A percentile compares a stretch with the other conserved stretches of the same genome.
phyloP scores from a whole-genome alignment of 2,113 vertebrate species.

The Spermophilus dauricus region DNA sequence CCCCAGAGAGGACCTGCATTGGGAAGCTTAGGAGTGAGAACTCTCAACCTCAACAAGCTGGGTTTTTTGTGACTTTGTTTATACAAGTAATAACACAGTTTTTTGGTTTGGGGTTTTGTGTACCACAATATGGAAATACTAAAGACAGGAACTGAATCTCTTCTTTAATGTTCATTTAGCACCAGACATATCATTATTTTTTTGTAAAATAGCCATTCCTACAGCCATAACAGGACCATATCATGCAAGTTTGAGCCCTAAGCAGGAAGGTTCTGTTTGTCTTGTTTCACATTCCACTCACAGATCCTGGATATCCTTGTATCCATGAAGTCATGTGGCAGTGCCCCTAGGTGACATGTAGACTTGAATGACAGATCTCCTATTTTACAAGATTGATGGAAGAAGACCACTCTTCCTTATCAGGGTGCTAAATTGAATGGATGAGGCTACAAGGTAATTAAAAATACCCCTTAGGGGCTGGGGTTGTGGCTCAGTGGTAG shows the following conservation, averaged over 20 bases:
- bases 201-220: not conserved
- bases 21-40: not conserved
- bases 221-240: not conserved
- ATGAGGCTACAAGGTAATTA: not conserved
- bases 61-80: not conserved
- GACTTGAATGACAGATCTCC: not conserved
- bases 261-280: not conserved
- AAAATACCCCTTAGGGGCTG: not conserved
- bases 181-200: not conserved
- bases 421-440: not conserved
- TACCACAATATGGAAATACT: not conserved
- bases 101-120: not conserved
- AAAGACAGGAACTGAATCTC: not conserved
- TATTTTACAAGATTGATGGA: not conserved
- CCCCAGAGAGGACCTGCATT: not conserved
- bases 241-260: not conserved
- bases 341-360: too few species aligned
- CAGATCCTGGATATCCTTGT: not conserved
- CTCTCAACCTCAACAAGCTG: accelerated
- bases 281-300: not conserved
- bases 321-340: not conserved
- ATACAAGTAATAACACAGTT: not conserved
- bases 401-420: not conserved
- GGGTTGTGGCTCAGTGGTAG: too few species aligned
- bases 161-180: not conserved